Evolutionary conservation across 2,797 vertebrate species (phyloP), one percentile per base, ranked within the genome.

Genomic region (Dermochelys coriacea): DNA sequence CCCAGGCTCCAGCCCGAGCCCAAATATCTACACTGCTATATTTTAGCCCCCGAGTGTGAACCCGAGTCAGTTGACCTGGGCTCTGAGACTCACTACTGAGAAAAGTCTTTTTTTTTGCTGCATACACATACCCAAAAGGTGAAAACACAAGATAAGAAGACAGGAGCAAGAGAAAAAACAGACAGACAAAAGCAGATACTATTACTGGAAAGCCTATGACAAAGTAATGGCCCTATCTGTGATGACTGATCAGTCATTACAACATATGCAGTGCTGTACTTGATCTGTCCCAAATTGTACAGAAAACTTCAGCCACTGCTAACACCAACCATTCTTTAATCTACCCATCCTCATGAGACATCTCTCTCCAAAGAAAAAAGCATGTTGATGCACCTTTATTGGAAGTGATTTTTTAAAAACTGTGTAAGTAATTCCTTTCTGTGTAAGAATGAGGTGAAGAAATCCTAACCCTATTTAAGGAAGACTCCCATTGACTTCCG

Each of bases 401-500:
- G 85, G 59, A 77, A 87, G 7, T 25, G 5, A 45, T 18, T 15
- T 15, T 61, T 61, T 18, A 61, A 61, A 61, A 61, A 16, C 15
- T 34, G 31, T 18, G 8, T 34, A 61, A 61, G 31, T 34, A 61
- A 18, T 61, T 61, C 15, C 4, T 61, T 61, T 61, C 59, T 61
- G 31, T 34, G 31, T 8, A 34, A 61, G 59, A 34, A 61, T 61
- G 59, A 61, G 12, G 12, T 61, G 59, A 34, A 61, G 31, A 61
- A 61, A 18, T 16, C 12, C 59, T 61, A 61, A 29, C 7, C 59
- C 59, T 34, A 34, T 29, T 61, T 31, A 61, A 61, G 31, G 61
- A 29, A 57, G 25, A 85, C 2, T 6, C 45, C 51, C 68, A 25
- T 0, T 0, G 2, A 4, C 51, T 21, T 1, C 18, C 19, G 68